Percentiles rank a stretch among this genome's conserved stretches.
These are phyloP conservation scores for Euphydryas editha DNA, from an alignment of 2,888 invertebrate genomes.

Conservation along the genomic window DNA sequence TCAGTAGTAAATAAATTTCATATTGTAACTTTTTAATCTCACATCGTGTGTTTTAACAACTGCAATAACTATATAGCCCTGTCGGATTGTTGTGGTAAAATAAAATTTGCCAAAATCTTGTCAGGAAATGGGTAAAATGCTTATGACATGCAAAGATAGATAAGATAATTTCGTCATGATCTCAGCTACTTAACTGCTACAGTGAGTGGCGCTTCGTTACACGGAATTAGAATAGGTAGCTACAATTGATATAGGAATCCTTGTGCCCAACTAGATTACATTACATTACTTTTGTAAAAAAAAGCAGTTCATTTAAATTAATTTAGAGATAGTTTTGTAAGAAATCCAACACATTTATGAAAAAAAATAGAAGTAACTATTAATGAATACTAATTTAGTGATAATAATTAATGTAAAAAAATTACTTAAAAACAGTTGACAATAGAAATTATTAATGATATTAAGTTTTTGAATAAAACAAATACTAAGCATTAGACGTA, in stretches of 20 bases:
- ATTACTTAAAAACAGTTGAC: too few species aligned
- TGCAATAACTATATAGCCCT: too few species aligned
- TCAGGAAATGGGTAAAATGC: not conserved
- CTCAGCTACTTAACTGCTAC: conserved; percentile 26
- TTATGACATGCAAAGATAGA: conserved; percentile 9
- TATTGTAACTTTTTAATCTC: not conserved
- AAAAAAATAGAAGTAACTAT: too few species aligned
- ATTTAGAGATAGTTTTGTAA: too few species aligned
- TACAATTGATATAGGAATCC: conserved; percentile 6
- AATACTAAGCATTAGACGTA: too few species aligned
- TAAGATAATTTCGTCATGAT: conserved; percentile 24
- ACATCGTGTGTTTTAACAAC: not conserved
- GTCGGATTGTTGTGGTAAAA: not conserved
- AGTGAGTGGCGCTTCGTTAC: conserved; percentile 20
- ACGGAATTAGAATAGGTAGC: conserved; percentile 22
- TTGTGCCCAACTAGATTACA: not conserved
- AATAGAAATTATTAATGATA: too few species aligned
- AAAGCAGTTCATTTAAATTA: not conserved
- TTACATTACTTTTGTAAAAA: conserved; percentile 34
- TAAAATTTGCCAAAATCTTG: not conserved
- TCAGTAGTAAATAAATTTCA: not conserved
- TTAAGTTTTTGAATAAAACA: too few species aligned
- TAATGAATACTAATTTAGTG: too few species aligned
- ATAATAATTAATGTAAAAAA: too few species aligned
- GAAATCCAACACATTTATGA: too few species aligned